Evolutionary conservation across 2,888 invertebrate species (phyloP).

Genomic region (Aricia artaxerxes): DNA sequence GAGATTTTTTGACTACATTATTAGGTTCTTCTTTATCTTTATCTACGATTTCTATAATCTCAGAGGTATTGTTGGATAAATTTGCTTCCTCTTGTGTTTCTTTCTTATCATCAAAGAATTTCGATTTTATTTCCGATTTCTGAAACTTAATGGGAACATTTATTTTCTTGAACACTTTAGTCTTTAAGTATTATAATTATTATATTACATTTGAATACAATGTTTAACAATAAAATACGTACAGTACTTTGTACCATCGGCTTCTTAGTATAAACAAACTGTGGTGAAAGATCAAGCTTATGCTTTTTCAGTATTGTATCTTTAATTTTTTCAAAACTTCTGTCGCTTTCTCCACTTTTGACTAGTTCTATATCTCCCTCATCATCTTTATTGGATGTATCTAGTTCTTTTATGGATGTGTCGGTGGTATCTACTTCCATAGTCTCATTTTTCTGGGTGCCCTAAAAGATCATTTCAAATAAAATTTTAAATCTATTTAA

Average conservation of each 20-base stretch:
- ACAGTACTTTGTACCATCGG: conserved; percentile 44
- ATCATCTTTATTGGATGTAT: conserved; percentile 37
- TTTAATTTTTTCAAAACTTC: conserved; percentile 39
- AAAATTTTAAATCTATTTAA: background rate
- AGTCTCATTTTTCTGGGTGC: conserved; percentile 57
- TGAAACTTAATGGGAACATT: conserved; percentile 42
- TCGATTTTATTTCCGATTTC: conserved; percentile 56
- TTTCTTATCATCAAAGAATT: conserved; percentile 54
- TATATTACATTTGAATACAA: no score
- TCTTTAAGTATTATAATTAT: no score
- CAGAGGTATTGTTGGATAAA: background rate
- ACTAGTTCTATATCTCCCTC: conserved; percentile 50
- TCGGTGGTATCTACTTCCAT: conserved; percentile 30
- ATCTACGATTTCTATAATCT: conserved; percentile 27
- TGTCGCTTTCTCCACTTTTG: conserved; percentile 46
- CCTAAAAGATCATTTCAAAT: conserved; percentile 38
- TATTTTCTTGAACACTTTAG: background rate
- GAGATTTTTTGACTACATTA: conserved; percentile 13
- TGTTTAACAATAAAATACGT: background rate
- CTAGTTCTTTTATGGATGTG: conserved; percentile 30
- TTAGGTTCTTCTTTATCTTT: conserved; percentile 19
- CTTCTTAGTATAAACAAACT: conserved; percentile 65
- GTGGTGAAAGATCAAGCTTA: conserved; percentile 64
- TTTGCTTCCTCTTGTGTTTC: conserved; percentile 38
- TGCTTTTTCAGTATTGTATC: conserved; percentile 62